phyloP scores from a whole-genome alignment of 2,888 invertebrate genomes.

The Gymnocheta viridis region DNA sequence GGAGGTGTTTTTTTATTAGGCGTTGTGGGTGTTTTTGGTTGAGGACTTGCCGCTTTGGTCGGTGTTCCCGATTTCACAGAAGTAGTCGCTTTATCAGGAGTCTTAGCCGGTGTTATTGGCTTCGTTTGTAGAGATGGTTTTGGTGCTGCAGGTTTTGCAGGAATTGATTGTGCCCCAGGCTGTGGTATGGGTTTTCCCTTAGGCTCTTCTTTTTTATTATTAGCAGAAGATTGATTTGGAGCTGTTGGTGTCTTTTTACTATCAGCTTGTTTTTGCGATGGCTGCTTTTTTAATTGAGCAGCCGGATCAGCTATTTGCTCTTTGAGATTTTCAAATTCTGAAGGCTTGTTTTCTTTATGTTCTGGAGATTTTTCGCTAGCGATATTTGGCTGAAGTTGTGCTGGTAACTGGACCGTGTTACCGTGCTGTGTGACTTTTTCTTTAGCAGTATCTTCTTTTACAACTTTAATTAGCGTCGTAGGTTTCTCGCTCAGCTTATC shows the following conservation, averaged over 20 bases:
- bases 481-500: slow-evolving; percentile 39
- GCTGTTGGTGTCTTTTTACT: slow-evolving; percentile 8
- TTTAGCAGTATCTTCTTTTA: background rate
- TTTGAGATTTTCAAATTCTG: slow-evolving; percentile 6
- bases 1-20: slow-evolving; percentile 29
- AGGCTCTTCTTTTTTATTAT: slow-evolving; percentile 46
- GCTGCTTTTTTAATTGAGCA: slow-evolving; percentile 36
- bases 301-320: background rate
- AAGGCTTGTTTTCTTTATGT: background rate
- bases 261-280: slow-evolving; percentile 22
- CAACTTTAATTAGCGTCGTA: background rate
- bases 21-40: slow-evolving; percentile 36
- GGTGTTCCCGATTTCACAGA: slow-evolving; percentile 33
- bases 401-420: background rate
- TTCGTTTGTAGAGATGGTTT: slow-evolving; percentile 35
- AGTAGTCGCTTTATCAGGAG: slow-evolving; percentile 33
- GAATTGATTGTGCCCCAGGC: slow-evolving; percentile 36
- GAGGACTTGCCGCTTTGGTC: slow-evolving; percentile 49
- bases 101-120: slow-evolving; percentile 10
- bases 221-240: background rate
- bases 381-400: background rate
- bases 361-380: background rate
- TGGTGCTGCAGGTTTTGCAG: slow-evolving; percentile 28
- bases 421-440: slow-evolving; percentile 1
- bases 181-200: slow-evolving; percentile 29